Conservation (phyloP, 2,797 vertebrate genomes). For the Ctenopoma multispine region DNA sequence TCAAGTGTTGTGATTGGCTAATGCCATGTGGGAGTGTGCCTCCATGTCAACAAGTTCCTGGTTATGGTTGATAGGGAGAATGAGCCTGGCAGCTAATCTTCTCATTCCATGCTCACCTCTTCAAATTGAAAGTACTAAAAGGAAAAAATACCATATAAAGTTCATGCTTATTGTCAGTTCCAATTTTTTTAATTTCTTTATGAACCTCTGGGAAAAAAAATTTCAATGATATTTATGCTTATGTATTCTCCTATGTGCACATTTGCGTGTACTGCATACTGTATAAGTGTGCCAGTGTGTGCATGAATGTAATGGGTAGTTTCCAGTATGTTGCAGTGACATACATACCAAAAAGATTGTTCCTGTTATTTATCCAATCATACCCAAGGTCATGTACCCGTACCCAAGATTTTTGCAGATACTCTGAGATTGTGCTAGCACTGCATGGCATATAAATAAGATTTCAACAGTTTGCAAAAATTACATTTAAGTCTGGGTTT, state of each 20-base stretch:
- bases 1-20: conserved; percentile 57
- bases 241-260: neutral
- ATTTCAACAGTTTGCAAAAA: too few species aligned
- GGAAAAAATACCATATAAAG: conserved; percentile 54
- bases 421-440: too few species aligned
- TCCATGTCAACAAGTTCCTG: conserved; percentile 59
- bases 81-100: conserved; percentile 59
- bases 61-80: conserved; percentile 63
- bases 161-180: conserved; percentile 40
- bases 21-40: conserved; percentile 56
- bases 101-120: conserved; percentile 42
- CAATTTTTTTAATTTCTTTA: conserved; percentile 11
- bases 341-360: neutral
- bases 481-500: too few species aligned
- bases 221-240: neutral
- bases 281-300: neutral
- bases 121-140: conserved; percentile 37
- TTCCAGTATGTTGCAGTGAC: neutral
- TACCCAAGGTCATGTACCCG: too few species aligned
- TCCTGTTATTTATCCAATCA: too few species aligned
- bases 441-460: too few species aligned
- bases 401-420: too few species aligned
- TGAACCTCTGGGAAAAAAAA: neutral
- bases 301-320: neutral
- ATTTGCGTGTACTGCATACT: neutral